A percentile compares a stretch with the other conserved stretches of the same genome.
Conservation (phyloP, 2,888 invertebrate species). For the Nasonia oneida region DNA sequence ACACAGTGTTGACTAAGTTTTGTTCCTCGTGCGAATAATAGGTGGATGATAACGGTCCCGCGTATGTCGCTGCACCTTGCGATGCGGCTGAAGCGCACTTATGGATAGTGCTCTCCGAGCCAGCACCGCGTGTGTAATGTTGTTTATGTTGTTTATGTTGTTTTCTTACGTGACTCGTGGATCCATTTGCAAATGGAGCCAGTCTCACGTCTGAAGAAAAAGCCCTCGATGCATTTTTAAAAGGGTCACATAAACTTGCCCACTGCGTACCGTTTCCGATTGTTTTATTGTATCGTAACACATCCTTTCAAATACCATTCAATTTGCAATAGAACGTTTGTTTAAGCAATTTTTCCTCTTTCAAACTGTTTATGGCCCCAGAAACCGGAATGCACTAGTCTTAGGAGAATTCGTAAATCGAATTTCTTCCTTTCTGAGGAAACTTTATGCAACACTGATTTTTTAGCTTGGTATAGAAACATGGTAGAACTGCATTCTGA, state of each 20-base stretch:
- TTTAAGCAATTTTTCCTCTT: too few species aligned
- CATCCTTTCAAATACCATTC: too few species aligned
- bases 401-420: too few species aligned
- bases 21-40: background rate
- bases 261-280: background rate
- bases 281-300: background rate
- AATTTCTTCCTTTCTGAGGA: too few species aligned
- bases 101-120: background rate
- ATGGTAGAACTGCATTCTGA: too few species aligned
- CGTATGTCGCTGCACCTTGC: background rate
- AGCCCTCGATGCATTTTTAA: slow-evolving; percentile 68
- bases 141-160: slow-evolving; percentile 67
- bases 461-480: too few species aligned
- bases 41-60: background rate
- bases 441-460: too few species aligned
- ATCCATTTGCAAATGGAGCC: slow-evolving; percentile 68
- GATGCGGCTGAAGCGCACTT: slow-evolving; percentile 2
- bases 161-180: slow-evolving; percentile 65
- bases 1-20: too few species aligned
- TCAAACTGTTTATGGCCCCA: too few species aligned
- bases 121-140: slow-evolving; percentile 59
- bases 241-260: slow-evolving; percentile 57
- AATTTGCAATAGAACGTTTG: too few species aligned
- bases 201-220: slow-evolving; percentile 63
- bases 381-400: too few species aligned